Conservation (phyloP, 2,888 invertebrate species). For the Lochmaea capreae region DNA sequence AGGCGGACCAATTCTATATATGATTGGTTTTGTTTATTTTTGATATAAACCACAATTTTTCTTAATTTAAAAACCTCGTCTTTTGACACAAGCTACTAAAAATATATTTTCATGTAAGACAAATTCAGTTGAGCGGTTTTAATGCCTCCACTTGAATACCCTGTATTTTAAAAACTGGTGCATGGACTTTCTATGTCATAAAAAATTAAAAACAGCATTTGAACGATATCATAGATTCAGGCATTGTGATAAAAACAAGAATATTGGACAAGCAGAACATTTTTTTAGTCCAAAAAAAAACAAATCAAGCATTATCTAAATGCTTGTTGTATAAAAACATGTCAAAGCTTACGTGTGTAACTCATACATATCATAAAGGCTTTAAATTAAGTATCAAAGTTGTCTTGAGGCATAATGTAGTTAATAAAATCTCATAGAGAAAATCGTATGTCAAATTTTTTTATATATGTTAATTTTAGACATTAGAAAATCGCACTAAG, state of each 20-base stretch:
- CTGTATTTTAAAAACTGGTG: too few relatives aligned
- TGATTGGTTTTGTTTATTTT: too few relatives aligned
- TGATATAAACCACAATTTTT: too few relatives aligned
- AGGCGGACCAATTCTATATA: too few relatives aligned
- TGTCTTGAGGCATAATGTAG: slow-evolving; percentile 27
- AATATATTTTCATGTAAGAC: too few relatives aligned
- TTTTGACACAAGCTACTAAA: too few relatives aligned
- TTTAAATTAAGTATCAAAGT: slow-evolving; percentile 54
- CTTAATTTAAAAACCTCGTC: too few relatives aligned
- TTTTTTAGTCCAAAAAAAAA: slow-evolving; percentile 42
- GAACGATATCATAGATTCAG: not conserved
- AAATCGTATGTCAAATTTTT: slow-evolving; percentile 19
- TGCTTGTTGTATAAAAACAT: slow-evolving; percentile 50
- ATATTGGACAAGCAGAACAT: slow-evolving; percentile 15
- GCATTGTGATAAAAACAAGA: not conserved
- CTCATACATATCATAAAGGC: slow-evolving; percentile 65
- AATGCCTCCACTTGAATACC: too few relatives aligned
- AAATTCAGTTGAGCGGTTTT: too few relatives aligned
- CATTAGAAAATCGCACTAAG: slow-evolving; percentile 13
- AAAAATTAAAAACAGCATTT: not conserved
- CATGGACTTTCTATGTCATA: not conserved
- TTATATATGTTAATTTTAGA: slow-evolving; percentile 14
- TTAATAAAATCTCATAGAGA: slow-evolving; percentile 22
- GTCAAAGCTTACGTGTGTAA: slow-evolving; percentile 62
- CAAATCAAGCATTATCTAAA: slow-evolving; percentile 43